These are phyloP conservation scores for Eumacrocentrus americanus DNA, from an alignment of 2,888 invertebrate genomes.

Conservation along the genomic window DNA sequence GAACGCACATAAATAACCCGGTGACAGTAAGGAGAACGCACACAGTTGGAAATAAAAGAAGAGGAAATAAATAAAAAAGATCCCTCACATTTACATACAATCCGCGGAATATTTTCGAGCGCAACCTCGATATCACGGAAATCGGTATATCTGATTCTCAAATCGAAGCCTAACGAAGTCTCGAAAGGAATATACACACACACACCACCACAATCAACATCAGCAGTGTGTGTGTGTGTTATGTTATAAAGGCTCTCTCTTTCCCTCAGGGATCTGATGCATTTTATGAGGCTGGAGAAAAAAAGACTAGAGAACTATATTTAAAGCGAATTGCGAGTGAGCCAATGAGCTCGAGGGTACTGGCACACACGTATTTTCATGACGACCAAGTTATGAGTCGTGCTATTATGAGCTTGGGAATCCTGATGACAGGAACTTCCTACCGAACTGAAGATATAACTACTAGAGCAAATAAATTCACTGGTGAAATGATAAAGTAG, in stretches of 20 bases:
- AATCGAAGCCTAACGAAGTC: conserved; percentile 19
- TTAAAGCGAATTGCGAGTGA: conserved; percentile 35
- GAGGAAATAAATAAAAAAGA: conserved; percentile 18
- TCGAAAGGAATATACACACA: conserved; percentile 14
- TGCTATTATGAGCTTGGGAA: conserved; percentile 21
- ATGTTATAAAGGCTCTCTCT: neutral
- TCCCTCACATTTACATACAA: conserved; percentile 39
- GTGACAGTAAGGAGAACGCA: conserved; percentile 7
- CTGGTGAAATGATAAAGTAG: conserved; percentile 14
- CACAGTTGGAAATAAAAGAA: neutral
- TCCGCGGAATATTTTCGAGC: conserved; percentile 38
- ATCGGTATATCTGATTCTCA: conserved; percentile 20
- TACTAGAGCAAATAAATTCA: neutral
- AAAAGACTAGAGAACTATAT: conserved; percentile 33
- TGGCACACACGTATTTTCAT: conserved; percentile 1
- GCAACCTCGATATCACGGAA: conserved; percentile 7
- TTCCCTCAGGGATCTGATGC: neutral
- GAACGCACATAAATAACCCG: conserved; percentile 12
- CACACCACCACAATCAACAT: neutral
- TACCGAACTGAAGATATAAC: neutral
- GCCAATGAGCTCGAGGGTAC: conserved; percentile 26
- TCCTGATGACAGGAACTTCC: conserved; percentile 20
- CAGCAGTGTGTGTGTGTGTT: neutral
- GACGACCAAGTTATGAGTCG: conserved; percentile 18
- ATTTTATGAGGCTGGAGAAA: conserved; percentile 1